Evolutionary conservation across 2,113 vertebrate species (phyloP).

Genomic region (Cebus imitator): DNA sequence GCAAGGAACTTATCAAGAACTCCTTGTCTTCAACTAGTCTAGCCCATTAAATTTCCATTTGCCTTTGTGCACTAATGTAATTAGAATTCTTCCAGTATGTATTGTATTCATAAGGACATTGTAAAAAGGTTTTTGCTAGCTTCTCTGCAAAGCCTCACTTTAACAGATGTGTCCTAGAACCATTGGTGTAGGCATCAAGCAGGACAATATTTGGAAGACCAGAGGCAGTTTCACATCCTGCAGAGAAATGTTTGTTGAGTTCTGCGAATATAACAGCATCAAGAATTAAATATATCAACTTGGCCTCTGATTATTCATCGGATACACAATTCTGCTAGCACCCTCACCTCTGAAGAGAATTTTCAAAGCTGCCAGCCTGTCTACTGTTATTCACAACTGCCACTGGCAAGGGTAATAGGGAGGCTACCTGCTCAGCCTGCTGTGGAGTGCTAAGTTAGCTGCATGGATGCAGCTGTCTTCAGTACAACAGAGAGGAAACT

Average conservation of each 20-base stretch:
- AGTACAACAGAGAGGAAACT: conserved; percentile 42
- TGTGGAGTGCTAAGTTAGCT: background rate
- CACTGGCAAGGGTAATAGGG: background rate
- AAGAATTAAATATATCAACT: background rate
- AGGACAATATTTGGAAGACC: background rate
- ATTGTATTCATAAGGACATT: background rate
- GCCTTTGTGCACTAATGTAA: background rate
- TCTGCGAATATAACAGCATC: background rate
- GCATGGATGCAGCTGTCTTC: background rate
- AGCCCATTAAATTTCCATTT: background rate
- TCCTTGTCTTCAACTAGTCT: background rate
- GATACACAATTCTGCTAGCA: background rate
- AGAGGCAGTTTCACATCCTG: background rate
- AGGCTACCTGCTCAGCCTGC: background rate
- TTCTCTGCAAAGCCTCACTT: background rate
- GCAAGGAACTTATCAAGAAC: background rate
- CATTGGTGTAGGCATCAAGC: background rate
- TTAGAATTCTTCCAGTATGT: background rate
- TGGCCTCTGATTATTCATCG: background rate
- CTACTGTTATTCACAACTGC: background rate
- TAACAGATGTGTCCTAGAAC: background rate
- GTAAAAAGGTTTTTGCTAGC: background rate
- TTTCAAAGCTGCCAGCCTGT: background rate
- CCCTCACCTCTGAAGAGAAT: background rate
- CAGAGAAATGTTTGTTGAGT: background rate